Evolutionary conservation across 2,113 vertebrate species (phyloP).

Genomic region (Empidonax traillii): DNA sequence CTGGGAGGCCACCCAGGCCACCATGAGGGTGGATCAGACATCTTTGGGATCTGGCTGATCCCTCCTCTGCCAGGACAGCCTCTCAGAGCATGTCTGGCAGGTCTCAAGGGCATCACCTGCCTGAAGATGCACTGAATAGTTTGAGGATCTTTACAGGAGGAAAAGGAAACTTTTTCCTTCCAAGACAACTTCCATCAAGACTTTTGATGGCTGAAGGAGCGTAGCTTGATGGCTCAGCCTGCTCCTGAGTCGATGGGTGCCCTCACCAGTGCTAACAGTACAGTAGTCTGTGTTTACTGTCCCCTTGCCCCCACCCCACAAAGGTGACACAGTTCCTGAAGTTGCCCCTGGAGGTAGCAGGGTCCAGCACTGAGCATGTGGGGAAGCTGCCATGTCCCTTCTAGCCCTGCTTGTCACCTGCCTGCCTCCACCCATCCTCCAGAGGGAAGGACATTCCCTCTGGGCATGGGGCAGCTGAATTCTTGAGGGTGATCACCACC

Average conservation of each 20-base stretch:
- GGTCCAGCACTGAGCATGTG: accelerated
- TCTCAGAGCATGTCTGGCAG: background rate
- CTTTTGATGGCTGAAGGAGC: background rate
- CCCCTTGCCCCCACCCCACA: background rate
- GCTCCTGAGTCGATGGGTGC: background rate
- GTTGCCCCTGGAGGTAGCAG: background rate
- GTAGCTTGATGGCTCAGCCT: background rate
- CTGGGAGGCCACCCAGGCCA: background rate
- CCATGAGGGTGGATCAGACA: accelerated
- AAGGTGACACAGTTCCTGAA: background rate
- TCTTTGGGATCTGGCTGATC: background rate
- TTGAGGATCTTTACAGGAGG: background rate
- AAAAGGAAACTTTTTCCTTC: background rate
- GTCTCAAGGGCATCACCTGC: background rate
- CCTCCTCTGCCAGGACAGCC: background rate
- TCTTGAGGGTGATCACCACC: background rate
- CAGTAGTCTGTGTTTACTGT: background rate
- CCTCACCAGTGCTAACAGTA: background rate
- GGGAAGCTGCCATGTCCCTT: background rate
- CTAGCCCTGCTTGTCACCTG: background rate
- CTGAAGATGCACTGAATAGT: background rate
- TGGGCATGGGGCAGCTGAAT: background rate
- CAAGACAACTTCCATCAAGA: background rate
- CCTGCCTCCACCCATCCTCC: background rate
- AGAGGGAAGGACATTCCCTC: background rate